Conservation (phyloP, 2,113 vertebrate genomes). For the Poeciliopsis retropinna region DNA sequence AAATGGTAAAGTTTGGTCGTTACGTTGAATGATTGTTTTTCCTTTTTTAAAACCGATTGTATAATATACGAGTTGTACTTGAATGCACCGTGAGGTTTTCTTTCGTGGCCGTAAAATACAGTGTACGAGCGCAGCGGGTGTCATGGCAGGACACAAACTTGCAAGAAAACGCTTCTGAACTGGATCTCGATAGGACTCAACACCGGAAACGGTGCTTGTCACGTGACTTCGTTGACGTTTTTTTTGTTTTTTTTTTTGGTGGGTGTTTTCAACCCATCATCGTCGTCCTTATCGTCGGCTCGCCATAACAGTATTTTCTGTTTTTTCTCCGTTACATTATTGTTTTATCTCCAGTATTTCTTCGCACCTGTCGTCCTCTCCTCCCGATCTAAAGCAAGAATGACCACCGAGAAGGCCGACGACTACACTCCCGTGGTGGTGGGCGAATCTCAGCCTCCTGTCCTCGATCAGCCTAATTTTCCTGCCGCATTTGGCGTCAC, state of each 20-base stretch:
- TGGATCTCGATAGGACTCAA: no score
- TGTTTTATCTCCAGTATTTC: not conserved
- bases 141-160: no score
- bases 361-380: not conserved
- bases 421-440: constrained; percentile 35
- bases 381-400: constrained; percentile 27
- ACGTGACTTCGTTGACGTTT: constrained; percentile 4
- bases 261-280: not conserved
- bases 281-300: not conserved
- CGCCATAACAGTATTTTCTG: not conserved
- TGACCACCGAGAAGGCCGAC: constrained; percentile 54
- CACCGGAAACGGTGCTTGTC: constrained; percentile 30
- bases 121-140: no score
- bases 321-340: not conserved
- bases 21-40: not conserved
- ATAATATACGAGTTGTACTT: not conserved
- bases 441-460: not conserved
- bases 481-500: constrained; percentile 36
- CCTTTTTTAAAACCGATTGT: not conserved
- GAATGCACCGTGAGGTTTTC: not conserved
- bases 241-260: not conserved
- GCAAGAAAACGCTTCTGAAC: no score
- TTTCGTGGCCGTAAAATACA: no score
- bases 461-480: constrained; percentile 26
- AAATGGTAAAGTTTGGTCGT: not conserved